phyloP scores from a whole-genome alignment of 2,797 vertebrate species.

The Microtus agrestis region DNA sequence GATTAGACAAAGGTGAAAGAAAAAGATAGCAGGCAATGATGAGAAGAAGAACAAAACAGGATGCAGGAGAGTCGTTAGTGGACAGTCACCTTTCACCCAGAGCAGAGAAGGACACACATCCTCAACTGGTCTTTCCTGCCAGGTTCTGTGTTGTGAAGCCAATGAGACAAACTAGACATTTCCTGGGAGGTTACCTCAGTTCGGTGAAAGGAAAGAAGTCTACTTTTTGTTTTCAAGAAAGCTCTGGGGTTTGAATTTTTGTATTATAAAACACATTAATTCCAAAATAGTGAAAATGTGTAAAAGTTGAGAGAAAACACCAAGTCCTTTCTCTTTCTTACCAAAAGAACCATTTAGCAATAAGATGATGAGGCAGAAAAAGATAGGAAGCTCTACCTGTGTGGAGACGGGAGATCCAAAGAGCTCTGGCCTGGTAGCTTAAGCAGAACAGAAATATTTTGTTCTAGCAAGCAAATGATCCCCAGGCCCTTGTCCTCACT shows the following conservation, averaged over 20 bases:
- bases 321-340: neutral
- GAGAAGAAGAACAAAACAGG: too few species aligned
- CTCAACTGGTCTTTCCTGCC: too few species aligned
- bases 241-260: too few species aligned
- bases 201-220: neutral
- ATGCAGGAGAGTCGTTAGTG: too few species aligned
- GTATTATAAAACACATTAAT: too few species aligned
- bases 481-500: neutral
- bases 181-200: neutral
- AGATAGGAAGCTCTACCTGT: neutral
- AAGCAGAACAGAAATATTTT: neutral
- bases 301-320: too few species aligned
- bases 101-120: too few species aligned
- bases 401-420: neutral
- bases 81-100: too few species aligned
- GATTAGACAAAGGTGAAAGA: too few species aligned
- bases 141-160: neutral
- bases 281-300: neutral
- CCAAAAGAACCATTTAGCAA: neutral
- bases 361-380: neutral
- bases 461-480: neutral
- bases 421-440: neutral
- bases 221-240: too few species aligned
- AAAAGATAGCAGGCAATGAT: too few species aligned
- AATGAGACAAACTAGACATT: neutral